These are phyloP conservation scores for Tipula lateralis DNA, from an alignment of 2,888 invertebrate species.

Conservation along the genomic window DNA sequence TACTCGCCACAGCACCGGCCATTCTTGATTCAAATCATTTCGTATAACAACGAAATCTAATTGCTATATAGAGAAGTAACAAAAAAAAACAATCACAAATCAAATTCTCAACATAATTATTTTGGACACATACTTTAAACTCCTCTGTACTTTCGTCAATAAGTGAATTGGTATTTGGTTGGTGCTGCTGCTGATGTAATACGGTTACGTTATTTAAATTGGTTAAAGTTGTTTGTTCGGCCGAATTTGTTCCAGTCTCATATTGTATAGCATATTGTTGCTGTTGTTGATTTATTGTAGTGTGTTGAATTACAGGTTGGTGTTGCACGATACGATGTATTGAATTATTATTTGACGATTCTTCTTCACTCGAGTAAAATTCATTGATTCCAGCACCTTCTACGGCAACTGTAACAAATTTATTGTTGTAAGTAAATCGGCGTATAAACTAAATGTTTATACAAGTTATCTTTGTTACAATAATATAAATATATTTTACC, in stretches of 20 bases:
- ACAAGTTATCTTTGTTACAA: neutral
- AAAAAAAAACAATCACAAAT: conserved; percentile 31
- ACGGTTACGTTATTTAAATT: neutral
- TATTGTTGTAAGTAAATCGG: neutral
- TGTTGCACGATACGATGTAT: neutral
- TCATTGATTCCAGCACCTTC: conserved; percentile 55
- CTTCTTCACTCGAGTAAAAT: conserved; percentile 28
- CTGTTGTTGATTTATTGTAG: neutral
- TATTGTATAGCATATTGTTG: neutral
- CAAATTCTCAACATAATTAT: neutral
- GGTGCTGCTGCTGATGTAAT: conserved; percentile 38
- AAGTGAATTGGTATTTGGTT: conserved; percentile 26
- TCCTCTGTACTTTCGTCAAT: neutral
- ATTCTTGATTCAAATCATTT: conserved; percentile 72
- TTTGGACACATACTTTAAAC: neutral
- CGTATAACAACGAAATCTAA: conserved; percentile 86
- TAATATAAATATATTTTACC: neutral
- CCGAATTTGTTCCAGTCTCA: conserved; percentile 30
- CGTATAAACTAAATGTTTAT: neutral
- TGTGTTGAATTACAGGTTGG: conserved; percentile 13
- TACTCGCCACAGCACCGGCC: conserved; percentile 87
- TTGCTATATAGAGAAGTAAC: conserved; percentile 56
- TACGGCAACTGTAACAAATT: conserved; percentile 48
- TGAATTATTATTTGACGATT: neutral
- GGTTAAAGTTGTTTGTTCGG: neutral